A percentile compares a stretch with the other conserved stretches of the same genome.
Evolutionary conservation across 1,140 invertebrate species (phyloP).

Genomic region (Liolophura sinensis): DNA sequence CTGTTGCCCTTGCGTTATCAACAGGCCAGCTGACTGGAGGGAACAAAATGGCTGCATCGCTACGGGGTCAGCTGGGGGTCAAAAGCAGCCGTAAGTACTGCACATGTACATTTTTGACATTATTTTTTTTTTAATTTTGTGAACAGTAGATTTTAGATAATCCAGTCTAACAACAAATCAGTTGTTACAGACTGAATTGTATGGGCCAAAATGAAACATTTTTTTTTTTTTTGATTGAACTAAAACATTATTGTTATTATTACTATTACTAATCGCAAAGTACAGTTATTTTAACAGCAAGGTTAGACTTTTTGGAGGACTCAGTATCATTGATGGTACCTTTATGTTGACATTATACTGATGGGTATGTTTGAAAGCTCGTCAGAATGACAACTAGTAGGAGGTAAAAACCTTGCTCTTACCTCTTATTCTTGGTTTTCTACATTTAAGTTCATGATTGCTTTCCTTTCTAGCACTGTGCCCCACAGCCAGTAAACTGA

Average conservation of each 20-base stretch:
- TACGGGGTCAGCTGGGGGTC: conserved; percentile 8
- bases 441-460: background rate
- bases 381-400: background rate
- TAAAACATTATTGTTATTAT: background rate
- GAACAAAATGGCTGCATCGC: conserved; percentile 6
- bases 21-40: background rate
- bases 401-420: background rate
- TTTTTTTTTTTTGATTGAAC: background rate
- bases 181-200: background rate
- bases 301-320: background rate
- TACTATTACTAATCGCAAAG: too few relatives aligned
- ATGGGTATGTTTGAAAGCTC: background rate
- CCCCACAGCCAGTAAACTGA: conserved; percentile 49
- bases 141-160: background rate
- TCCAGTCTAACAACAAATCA: background rate
- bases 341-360: background rate
- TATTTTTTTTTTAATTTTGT: conserved; percentile 1
- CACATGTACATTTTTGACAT: too few relatives aligned
- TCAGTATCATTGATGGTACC: background rate
- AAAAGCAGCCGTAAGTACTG: conserved; percentile 19
- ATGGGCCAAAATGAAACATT: background rate
- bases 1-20: too few relatives aligned
- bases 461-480: conserved; percentile 44
- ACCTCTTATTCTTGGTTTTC: background rate
- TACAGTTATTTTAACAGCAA: too few relatives aligned